These are phyloP conservation scores for Pectinophora gossypiella DNA, from an alignment of 1,140 invertebrate species.

Conservation along the genomic window DNA sequence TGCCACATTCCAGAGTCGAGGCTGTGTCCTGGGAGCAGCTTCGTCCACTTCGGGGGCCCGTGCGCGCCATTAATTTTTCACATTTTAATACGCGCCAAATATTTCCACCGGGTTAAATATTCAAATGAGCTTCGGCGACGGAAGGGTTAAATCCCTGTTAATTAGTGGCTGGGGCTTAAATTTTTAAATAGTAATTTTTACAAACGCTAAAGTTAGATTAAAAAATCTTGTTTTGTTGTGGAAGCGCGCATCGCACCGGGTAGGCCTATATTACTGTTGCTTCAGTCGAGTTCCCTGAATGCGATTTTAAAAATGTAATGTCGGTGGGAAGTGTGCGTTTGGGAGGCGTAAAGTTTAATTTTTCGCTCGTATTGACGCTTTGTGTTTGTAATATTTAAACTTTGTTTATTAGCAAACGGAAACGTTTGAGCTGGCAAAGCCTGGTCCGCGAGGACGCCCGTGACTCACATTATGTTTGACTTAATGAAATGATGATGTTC, in stretches of 20 bases:
- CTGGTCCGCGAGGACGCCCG: slow-evolving; percentile 12
- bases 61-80: slow-evolving; percentile 65
- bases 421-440: slow-evolving; percentile 23
- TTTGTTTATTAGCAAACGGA: slow-evolving; percentile 54
- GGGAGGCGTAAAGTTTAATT: slow-evolving; percentile 64
- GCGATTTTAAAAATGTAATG: slow-evolving; percentile 73
- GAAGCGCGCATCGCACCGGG: slow-evolving; percentile 34
- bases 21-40: too few relatives aligned
- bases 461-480: slow-evolving; percentile 47
- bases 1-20: too few relatives aligned
- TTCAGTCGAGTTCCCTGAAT: slow-evolving; percentile 33
- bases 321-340: slow-evolving; percentile 36
- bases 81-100: slow-evolving; percentile 74
- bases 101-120: slow-evolving; percentile 70
- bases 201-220: slow-evolving; percentile 75
- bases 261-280: slow-evolving; percentile 57
- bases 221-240: slow-evolving; percentile 61
- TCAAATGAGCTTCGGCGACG: slow-evolving; percentile 63
- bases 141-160: slow-evolving; percentile 74
- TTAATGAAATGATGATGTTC: slow-evolving; percentile 34
- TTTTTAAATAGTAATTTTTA: slow-evolving; percentile 75
- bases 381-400: slow-evolving; percentile 56
- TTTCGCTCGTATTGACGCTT: slow-evolving; percentile 54
- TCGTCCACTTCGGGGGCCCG: too few relatives aligned
- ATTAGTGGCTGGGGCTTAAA: slow-evolving; percentile 65